These are phyloP conservation scores for Urocyon cinereoargenteus DNA, from an alignment of 2,797 vertebrate genomes.

Conservation along the genomic window DNA sequence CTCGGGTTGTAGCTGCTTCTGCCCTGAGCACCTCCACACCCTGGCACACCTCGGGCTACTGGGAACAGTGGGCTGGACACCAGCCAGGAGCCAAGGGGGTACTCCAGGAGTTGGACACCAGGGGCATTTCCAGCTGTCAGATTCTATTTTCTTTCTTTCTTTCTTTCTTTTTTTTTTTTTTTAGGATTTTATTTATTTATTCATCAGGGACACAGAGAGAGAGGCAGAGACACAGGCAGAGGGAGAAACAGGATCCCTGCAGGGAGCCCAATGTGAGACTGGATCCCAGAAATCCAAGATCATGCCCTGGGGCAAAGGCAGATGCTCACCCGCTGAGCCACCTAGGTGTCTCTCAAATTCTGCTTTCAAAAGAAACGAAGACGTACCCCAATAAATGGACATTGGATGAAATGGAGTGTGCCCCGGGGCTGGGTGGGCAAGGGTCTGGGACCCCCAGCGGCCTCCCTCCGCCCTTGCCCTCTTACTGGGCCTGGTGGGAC, in stretches of 20 bases:
- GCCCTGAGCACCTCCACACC: not conserved
- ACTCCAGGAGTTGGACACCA: not conserved
- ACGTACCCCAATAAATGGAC: not conserved
- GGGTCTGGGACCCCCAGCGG: not conserved
- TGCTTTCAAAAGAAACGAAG: not conserved
- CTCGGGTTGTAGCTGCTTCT: not conserved
- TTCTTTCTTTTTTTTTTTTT: too few species aligned
- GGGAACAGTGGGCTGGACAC: not conserved
- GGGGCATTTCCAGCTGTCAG: not conserved
- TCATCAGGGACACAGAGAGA: too few species aligned
- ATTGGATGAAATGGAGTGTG: not conserved
- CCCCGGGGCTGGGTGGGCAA: not conserved
- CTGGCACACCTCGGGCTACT: fast-evolving
- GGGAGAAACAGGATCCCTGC: too few species aligned
- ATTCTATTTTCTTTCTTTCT: too few species aligned
- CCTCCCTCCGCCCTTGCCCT: not conserved
- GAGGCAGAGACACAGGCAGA: too few species aligned
- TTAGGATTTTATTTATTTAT: too few species aligned
- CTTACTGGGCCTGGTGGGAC: not conserved
- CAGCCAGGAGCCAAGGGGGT: not conserved
- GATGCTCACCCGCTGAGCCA: too few species aligned
- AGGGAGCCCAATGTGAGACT: too few species aligned
- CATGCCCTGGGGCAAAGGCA: too few species aligned
- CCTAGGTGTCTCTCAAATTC: not conserved
- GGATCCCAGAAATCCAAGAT: too few species aligned